Evolutionary conservation across 2,888 invertebrate species (phyloP).

Genomic region (Nowickia ferox): DNA sequence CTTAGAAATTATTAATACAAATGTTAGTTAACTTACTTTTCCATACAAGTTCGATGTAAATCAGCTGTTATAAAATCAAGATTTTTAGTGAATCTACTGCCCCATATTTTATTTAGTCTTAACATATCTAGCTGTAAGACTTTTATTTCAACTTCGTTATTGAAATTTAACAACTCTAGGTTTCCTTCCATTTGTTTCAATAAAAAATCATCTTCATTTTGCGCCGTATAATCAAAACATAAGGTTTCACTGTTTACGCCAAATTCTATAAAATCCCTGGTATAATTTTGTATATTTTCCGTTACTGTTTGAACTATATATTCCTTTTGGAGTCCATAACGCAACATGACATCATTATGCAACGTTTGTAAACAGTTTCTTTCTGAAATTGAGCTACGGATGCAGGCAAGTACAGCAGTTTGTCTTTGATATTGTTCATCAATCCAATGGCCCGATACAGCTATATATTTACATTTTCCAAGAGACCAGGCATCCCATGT

Average conservation of each 20-base stretch:
- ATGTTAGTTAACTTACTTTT: slow-evolving; percentile 50
- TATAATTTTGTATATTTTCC: slow-evolving; percentile 47
- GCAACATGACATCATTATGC: slow-evolving; percentile 25
- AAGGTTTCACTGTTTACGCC: slow-evolving; percentile 46
- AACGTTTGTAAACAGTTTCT: slow-evolving; percentile 1
- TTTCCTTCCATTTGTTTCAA: slow-evolving; percentile 33
- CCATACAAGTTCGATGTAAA: slow-evolving; percentile 34
- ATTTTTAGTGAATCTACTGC: background rate
- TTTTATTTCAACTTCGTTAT: background rate
- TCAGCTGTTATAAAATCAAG: background rate
- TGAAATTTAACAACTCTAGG: slow-evolving; percentile 11
- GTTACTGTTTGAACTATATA: slow-evolving; percentile 36
- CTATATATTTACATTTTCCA: slow-evolving; percentile 44
- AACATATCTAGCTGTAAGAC: slow-evolving; percentile 37
- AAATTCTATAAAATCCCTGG: slow-evolving; percentile 35
- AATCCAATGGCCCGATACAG: slow-evolving; percentile 56
- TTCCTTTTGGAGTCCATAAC: slow-evolving; percentile 21
- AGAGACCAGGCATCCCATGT: slow-evolving; percentile 42
- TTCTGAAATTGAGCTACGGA: background rate
- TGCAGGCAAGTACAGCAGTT: slow-evolving; percentile 45
- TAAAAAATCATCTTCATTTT: background rate
- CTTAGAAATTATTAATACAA: background rate
- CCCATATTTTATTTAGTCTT: slow-evolving; percentile 57
- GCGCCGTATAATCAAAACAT: background rate
- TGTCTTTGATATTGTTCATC: slow-evolving; percentile 56